Conservation (phyloP, 2,888 invertebrate species). For the Protonemura montana region DNA sequence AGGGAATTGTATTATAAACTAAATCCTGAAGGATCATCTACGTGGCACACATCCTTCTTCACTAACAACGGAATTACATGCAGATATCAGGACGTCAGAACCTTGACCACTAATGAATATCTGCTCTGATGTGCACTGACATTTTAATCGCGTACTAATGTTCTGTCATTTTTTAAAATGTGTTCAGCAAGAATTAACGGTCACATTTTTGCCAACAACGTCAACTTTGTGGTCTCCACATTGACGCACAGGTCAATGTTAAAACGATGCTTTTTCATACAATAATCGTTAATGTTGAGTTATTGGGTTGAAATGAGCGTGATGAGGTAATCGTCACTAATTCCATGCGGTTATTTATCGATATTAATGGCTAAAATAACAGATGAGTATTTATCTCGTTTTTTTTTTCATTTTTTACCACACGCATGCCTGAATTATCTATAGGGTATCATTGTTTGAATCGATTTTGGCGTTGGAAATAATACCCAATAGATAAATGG, state of each 20-base stretch:
- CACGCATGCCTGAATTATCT: too few relatives aligned
- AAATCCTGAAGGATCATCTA: background rate
- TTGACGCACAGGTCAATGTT: background rate
- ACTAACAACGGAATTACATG: background rate
- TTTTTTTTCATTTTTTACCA: too few relatives aligned
- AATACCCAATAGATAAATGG: too few relatives aligned
- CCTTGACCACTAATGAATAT: background rate
- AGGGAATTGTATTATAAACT: background rate
- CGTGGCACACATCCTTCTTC: background rate
- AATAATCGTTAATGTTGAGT: background rate
- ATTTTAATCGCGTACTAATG: background rate
- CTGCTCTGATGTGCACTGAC: background rate
- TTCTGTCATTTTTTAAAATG: background rate
- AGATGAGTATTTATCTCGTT: too few relatives aligned
- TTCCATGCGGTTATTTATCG: background rate
- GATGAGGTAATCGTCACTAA: background rate
- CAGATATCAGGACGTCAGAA: background rate
- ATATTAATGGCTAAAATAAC: background rate
- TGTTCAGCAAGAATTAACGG: background rate
- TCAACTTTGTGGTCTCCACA: background rate
- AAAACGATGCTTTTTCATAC: background rate
- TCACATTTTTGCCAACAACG: background rate
- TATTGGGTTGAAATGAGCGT: background rate
- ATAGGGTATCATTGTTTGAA: too few relatives aligned
- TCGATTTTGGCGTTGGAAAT: too few relatives aligned